phyloP scores from a whole-genome alignment of 1,140 invertebrate genomes.

The Hylaeus anthracinus region DNA sequence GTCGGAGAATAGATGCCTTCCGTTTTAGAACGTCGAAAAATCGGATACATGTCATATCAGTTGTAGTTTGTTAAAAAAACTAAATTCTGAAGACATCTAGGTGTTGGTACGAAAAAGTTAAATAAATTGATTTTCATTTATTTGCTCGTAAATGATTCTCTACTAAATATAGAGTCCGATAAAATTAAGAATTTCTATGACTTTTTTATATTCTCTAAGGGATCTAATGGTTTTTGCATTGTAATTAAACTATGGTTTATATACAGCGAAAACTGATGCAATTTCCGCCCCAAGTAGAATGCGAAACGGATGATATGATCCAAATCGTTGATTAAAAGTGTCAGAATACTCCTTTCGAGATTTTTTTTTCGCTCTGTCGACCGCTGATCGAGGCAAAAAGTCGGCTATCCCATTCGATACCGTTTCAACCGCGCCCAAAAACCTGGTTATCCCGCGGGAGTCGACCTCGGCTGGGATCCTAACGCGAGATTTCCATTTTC shows the following conservation, averaged over 20 bases:
- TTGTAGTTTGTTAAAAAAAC: no score
- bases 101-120: no score
- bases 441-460: conserved; percentile 31
- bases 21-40: no score
- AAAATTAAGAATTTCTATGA: no score
- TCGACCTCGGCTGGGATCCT: conserved; percentile 1
- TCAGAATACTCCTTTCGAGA: background rate
- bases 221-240: no score
- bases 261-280: background rate
- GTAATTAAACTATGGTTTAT: background rate
- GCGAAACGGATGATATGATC: background rate
- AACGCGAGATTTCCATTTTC: conserved; percentile 61
- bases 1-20: no score
- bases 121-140: no score
- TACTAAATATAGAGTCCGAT: no score
- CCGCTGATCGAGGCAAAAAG: background rate
- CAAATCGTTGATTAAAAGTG: background rate
- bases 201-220: no score
- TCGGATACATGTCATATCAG: no score
- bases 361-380: background rate
- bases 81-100: no score
- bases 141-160: no score
- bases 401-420: background rate
- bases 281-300: background rate
- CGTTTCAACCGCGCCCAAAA: conserved; percentile 19